These are phyloP conservation scores for Eleutherodactylus coqui DNA, from an alignment of 2,797 vertebrate genomes.

Conservation along the genomic window DNA sequence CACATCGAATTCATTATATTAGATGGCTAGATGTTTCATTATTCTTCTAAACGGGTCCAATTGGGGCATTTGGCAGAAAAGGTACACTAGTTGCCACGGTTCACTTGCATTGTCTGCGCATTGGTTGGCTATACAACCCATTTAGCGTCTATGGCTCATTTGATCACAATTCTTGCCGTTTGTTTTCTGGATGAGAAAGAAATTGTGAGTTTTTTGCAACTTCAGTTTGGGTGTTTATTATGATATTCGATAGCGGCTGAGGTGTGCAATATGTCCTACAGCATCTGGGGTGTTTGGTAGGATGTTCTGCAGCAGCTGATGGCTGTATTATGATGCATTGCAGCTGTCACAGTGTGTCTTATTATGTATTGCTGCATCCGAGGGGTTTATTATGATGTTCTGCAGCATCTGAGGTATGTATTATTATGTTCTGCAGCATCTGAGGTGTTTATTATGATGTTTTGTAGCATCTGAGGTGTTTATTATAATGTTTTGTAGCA, in stretches of 20 bases:
- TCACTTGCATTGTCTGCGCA: neutral
- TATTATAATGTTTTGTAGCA: neutral
- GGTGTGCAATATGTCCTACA: no score
- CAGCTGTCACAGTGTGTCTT: no score
- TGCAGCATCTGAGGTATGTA: neutral
- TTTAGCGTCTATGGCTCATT: neutral
- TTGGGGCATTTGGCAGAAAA: neutral
- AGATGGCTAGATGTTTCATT: neutral
- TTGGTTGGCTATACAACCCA: neutral
- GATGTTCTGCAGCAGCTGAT: no score
- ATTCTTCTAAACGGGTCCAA: neutral
- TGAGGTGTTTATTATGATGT: neutral
- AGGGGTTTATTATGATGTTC: neutral
- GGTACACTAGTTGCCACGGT: neutral
- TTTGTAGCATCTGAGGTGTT: neutral
- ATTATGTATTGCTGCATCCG: neutral
- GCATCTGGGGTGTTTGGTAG: neutral
- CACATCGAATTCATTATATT: neutral
- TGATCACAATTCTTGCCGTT: neutral
- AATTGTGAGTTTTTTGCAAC: neutral
- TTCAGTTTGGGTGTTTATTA: no score
- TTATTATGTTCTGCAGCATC: neutral
- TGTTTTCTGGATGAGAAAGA: neutral
- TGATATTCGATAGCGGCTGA: neutral
- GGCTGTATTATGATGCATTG: no score